Conservation (phyloP, 2,797 vertebrate species). For the Hephaestus fuliginosus region DNA sequence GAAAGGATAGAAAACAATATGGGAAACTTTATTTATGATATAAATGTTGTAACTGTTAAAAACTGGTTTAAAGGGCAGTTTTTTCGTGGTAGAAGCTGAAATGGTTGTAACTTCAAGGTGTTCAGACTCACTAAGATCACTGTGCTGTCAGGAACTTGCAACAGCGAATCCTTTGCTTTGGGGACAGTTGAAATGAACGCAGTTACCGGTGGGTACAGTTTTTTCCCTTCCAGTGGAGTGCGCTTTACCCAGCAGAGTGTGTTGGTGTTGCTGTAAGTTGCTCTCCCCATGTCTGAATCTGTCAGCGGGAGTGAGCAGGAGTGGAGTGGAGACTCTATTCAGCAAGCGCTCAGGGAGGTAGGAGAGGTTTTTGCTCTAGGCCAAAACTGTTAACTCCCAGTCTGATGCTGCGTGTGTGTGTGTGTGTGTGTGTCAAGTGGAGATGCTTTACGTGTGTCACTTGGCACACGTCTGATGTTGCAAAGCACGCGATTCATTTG, state of each 20-base stretch:
- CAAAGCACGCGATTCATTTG: neutral
- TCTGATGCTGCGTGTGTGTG: constrained; percentile 4
- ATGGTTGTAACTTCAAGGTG: neutral
- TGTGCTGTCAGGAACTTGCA: constrained; percentile 16
- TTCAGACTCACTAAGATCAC: neutral
- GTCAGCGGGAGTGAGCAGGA: constrained; percentile 44
- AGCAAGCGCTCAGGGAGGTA: constrained; percentile 20
- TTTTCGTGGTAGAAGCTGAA: neutral
- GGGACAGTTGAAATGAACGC: constrained; percentile 26
- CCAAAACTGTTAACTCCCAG: constrained; percentile 42
- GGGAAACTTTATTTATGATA: neutral
- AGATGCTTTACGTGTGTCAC: neutral
- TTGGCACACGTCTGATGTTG: neutral
- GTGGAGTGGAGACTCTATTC: constrained; percentile 30
- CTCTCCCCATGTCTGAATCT: constrained; percentile 30
- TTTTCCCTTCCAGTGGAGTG: constrained; percentile 5
- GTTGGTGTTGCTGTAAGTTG: constrained; percentile 40
- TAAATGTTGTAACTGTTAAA: neutral
- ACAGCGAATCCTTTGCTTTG: neutral
- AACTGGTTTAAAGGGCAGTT: neutral
- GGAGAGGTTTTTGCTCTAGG: constrained; percentile 49
- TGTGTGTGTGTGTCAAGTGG: neutral
- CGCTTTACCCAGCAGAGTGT: constrained; percentile 29
- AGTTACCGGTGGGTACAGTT: constrained; percentile 11
- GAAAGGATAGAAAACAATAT: neutral